Evolutionary conservation across 2,113 vertebrate genomes (phyloP).

Genomic region (Talpa occidentalis): DNA sequence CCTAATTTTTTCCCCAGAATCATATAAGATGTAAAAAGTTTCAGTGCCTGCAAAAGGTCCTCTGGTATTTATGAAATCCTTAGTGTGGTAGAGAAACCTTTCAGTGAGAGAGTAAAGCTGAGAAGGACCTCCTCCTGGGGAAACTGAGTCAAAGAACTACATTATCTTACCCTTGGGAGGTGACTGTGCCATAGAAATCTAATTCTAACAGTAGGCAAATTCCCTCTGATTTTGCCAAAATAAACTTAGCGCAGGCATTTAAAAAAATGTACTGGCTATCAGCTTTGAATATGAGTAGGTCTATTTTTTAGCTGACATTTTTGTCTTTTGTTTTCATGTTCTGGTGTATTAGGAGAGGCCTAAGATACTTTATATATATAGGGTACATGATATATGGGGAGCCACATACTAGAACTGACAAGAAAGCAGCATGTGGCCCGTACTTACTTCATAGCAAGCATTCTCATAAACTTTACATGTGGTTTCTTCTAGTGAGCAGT

Average conservation of each 20-base stretch:
- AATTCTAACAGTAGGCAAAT: neutral
- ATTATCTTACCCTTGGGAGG: neutral
- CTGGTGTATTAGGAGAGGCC: neutral
- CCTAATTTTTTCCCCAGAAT: neutral
- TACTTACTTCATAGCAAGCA: neutral
- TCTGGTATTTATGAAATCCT: neutral
- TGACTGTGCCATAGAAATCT: neutral
- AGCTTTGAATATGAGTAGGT: neutral
- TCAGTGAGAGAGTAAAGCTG: neutral
- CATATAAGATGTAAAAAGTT: neutral
- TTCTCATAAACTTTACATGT: neutral
- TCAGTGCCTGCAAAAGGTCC: neutral
- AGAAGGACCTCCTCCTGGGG: neutral
- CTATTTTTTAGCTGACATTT: neutral
- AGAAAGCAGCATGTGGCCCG: neutral
- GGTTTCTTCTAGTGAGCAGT: neutral
- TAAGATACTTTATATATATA: neutral
- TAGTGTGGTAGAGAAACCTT: neutral
- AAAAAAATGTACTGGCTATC: neutral
- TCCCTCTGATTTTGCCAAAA: slow-evolving; percentile 45
- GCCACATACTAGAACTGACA: neutral
- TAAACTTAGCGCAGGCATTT: neutral
- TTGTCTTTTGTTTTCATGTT: neutral
- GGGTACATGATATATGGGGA: neutral
- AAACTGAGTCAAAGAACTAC: neutral